Percentiles rank a stretch among this genome's conserved stretches.
phyloP scores from a whole-genome alignment of 2,888 invertebrate genomes.

The Baronia brevicornis region DNA sequence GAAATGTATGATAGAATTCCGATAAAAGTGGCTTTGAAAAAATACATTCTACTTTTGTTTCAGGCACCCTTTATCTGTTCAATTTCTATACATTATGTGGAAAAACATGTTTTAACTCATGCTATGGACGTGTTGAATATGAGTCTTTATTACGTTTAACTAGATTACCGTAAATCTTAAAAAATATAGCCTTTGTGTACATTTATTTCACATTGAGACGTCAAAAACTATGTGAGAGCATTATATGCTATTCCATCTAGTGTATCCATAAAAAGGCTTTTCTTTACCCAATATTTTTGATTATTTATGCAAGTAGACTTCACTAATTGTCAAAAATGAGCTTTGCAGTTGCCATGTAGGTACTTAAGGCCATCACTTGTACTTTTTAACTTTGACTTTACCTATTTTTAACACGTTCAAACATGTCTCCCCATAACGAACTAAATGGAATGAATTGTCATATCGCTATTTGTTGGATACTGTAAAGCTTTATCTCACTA shows the following conservation, averaged over 20 bases:
- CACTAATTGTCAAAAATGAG: conserved; percentile 41
- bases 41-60: conserved; percentile 54
- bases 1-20: conserved; percentile 29
- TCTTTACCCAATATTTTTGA: conserved; percentile 35
- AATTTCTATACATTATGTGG: conserved; percentile 40
- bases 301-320: conserved; percentile 38
- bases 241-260: conserved; percentile 54
- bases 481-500: conserved; percentile 56
- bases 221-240: conserved; percentile 52
- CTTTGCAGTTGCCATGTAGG: conserved; percentile 43
- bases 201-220: conserved; percentile 42
- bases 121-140: conserved; percentile 61
- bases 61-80: conserved; percentile 60
- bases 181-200: conserved; percentile 65
- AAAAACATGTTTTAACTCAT: conserved; percentile 42
- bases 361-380: conserved; percentile 66
- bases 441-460: conserved; percentile 55
- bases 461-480: conserved; percentile 43
- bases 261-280: conserved; percentile 46
- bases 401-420: conserved; percentile 30
- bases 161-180: conserved; percentile 61
- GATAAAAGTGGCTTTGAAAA: conserved; percentile 52
- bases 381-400: conserved; percentile 51
- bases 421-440: conserved; percentile 33
- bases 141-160: conserved; percentile 45